phyloP scores from a whole-genome alignment of 2,888 invertebrate species.

The Pheosia gnoma region DNA sequence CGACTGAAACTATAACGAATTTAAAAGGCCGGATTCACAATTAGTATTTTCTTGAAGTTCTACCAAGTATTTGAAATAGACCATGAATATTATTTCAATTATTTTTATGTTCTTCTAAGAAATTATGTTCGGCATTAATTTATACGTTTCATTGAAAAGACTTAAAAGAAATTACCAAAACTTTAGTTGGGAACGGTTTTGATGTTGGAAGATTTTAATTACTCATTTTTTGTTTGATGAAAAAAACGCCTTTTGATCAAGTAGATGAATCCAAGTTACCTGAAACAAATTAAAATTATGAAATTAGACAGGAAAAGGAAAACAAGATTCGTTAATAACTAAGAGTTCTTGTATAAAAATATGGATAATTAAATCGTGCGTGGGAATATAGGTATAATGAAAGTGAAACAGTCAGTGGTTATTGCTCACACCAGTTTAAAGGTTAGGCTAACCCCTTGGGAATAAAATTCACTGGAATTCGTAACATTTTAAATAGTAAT shows the following conservation, averaged over 20 bases:
- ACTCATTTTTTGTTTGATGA: constrained; percentile 16
- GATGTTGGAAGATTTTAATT: constrained; percentile 23
- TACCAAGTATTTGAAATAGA: not conserved
- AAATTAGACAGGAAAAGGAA: constrained; percentile 31
- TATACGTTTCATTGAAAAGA: not conserved
- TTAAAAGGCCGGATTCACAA: not conserved
- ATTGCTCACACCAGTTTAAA: too few species aligned
- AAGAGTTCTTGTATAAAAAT: not conserved
- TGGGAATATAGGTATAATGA: constrained; percentile 33
- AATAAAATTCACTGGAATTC: too few species aligned
- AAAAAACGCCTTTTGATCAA: constrained; percentile 21
- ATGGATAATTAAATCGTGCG: not conserved
- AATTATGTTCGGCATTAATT: not conserved
- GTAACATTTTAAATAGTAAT: too few species aligned
- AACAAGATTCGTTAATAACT: not conserved
- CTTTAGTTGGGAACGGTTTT: not conserved
- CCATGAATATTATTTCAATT: not conserved
- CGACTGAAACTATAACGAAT: not conserved
- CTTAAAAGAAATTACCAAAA: not conserved
- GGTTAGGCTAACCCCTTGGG: too few species aligned
- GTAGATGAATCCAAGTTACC: constrained; percentile 29
- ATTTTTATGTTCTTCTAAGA: not conserved
- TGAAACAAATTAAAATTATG: constrained; percentile 39
- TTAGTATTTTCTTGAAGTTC: not conserved
- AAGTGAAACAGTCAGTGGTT: constrained; percentile 39